phyloP scores from a whole-genome alignment of 2,113 vertebrate species.

The Capreolus pygargus region DNA sequence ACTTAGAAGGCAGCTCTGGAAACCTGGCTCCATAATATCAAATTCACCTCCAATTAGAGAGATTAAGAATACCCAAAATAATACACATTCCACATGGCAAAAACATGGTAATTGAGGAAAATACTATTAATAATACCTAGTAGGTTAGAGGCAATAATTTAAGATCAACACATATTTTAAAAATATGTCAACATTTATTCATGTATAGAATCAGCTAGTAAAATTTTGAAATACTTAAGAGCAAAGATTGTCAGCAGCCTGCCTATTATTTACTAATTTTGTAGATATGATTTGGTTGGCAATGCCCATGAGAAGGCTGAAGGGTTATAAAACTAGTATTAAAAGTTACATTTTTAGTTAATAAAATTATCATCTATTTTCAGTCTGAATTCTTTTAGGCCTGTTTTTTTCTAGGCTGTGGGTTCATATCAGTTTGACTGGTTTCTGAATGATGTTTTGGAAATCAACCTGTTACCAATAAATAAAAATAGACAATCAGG shows the following conservation, averaged over 20 bases:
- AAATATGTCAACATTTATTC: conserved; percentile 13
- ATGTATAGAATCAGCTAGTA: background rate
- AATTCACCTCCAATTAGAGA: background rate
- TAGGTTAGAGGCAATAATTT: conserved; percentile 11
- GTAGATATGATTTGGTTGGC: conserved; percentile 13
- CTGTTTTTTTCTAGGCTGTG: conserved; percentile 3
- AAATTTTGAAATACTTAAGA: background rate
- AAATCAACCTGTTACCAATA: conserved; percentile 30
- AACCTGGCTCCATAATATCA: background rate
- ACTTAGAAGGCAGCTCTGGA: background rate
- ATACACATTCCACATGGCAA: background rate
- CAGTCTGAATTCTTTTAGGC: conserved; percentile 18
- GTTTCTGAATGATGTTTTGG: background rate
- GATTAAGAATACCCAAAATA: background rate
- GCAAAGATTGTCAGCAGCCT: conserved; percentile 5
- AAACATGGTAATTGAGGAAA: background rate
- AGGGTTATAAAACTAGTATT: background rate
- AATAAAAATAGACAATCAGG: conserved; percentile 31
- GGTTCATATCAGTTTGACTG: background rate
- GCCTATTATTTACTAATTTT: background rate
- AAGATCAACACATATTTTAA: background rate
- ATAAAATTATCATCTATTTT: conserved; percentile 26
- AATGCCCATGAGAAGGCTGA: background rate
- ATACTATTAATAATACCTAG: conserved; percentile 17
- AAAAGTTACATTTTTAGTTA: conserved; percentile 23